phyloP scores from a whole-genome alignment of 2,113 vertebrate genomes.

The Corydoras sp. region DNA sequence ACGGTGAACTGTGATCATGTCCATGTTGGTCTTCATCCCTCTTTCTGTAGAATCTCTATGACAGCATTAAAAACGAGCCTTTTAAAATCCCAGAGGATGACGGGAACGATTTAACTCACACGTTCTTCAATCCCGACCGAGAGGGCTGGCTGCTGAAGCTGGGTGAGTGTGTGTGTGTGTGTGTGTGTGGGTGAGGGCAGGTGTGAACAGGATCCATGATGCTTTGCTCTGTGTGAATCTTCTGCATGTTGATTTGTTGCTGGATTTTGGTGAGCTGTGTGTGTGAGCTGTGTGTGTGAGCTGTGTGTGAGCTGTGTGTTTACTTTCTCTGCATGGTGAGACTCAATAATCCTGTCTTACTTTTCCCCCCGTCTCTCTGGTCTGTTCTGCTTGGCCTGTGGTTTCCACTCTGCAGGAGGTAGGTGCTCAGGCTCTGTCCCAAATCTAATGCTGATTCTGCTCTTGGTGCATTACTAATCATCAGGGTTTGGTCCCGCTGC shows the following conservation, averaged over 20 bases:
- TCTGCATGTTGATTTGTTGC: too few species aligned
- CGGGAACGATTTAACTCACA: conserved; percentile 86
- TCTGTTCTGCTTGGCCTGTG: conserved; percentile 42
- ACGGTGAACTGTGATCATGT: too few species aligned
- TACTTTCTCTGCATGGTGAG: conserved; percentile 64
- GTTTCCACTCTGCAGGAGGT: conserved; percentile 42
- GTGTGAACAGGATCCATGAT: background rate
- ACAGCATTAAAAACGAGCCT: conserved; percentile 87
- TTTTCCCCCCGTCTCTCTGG: conserved; percentile 32
- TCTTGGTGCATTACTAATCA: background rate
- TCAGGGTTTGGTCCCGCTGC: background rate
- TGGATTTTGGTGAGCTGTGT: background rate
- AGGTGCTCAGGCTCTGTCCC: conserved; percentile 29
- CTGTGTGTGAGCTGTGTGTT: conserved; percentile 37
- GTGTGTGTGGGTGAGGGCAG: background rate
- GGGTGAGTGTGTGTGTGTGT: conserved; percentile 60
- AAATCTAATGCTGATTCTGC: background rate
- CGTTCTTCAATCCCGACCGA: conserved; percentile 87
- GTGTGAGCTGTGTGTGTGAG: conserved; percentile 3
- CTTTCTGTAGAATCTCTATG: conserved; percentile 75
- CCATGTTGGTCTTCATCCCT: background rate
- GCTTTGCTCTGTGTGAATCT: too few species aligned
- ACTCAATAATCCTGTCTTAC: conserved; percentile 63
- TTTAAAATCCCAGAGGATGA: conserved; percentile 93
- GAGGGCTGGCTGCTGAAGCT: conserved; percentile 91